Percentiles rank a stretch among this genome's conserved stretches.
Conservation (phyloP, 2,888 invertebrate genomes). For the Polyommatus icarus region DNA sequence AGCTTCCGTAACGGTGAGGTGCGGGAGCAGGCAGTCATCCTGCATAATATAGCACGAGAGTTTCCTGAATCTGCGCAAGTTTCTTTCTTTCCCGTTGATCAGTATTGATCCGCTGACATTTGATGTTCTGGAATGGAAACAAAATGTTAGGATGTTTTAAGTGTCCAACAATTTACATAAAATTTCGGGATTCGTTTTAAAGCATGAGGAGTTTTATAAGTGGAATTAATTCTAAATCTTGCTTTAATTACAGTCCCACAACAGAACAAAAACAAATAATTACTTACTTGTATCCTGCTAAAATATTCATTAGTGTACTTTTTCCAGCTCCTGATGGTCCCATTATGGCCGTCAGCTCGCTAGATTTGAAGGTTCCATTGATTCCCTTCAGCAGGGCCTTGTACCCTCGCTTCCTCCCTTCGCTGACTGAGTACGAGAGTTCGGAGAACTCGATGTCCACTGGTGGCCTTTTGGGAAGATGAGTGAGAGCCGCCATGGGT, state of each 20-base stretch:
- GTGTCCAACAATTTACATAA: no score
- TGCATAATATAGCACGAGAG: slow-evolving; percentile 99
- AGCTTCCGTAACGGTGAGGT: slow-evolving; percentile 94
- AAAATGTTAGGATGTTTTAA: no score
- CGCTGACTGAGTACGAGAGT: slow-evolving; percentile 93
- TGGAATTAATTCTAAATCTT: no score
- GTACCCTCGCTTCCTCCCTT: slow-evolving; percentile 88
- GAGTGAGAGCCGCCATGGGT: slow-evolving; percentile 87
- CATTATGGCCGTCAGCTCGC: slow-evolving; percentile 97
- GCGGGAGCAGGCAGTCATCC: slow-evolving; percentile 93
- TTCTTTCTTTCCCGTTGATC: slow-evolving; percentile 93
- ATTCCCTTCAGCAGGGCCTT: slow-evolving; percentile 94
- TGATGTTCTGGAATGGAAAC: slow-evolving; percentile 83
- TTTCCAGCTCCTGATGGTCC: slow-evolving; percentile 92
- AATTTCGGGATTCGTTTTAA: no score
- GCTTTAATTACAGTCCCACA: no score
- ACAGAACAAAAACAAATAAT: not conserved
- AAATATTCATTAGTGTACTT: slow-evolving; percentile 92
- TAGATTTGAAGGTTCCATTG: slow-evolving; percentile 92
- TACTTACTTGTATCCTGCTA: slow-evolving; percentile 92
- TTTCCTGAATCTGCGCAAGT: slow-evolving; percentile 93
- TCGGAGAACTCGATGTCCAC: slow-evolving; percentile 95
- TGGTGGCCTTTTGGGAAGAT: slow-evolving; percentile 91
- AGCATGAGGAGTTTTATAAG: no score
- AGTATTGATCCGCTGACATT: slow-evolving; percentile 91